Evolutionary conservation across 1,140 invertebrate species (phyloP).

Genomic region (Radopholus similis): DNA sequence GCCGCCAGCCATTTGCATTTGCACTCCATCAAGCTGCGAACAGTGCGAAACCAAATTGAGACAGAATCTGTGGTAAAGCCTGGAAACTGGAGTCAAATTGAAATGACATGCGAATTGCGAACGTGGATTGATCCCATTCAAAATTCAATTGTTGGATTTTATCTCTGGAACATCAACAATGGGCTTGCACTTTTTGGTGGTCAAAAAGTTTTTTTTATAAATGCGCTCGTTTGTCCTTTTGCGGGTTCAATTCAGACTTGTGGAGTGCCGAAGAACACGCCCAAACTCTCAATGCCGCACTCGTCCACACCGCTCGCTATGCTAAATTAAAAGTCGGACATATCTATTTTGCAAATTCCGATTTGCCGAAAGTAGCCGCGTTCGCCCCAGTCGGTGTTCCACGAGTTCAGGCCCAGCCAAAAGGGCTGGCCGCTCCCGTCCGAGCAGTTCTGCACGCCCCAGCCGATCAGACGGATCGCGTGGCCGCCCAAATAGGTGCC

Average conservation of each 20-base stretch:
- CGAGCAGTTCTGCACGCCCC: conserved; percentile 6
- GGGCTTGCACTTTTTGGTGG: neutral
- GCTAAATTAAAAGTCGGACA: too few species aligned
- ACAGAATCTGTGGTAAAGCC: neutral
- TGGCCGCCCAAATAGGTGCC: conserved; percentile 10
- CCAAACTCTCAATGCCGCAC: conserved; percentile 14
- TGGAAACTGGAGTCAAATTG: neutral
- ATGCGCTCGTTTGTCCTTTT: neutral
- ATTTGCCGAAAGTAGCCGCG: neutral
- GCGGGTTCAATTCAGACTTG: neutral
- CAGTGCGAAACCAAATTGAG: neutral
- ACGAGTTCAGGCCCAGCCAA: conserved; percentile 7
- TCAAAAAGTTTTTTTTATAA: neutral
- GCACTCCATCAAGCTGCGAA: neutral
- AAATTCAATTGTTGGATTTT: neutral
- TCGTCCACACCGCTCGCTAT: conserved; percentile 13
- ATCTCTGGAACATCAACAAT: neutral
- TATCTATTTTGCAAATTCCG: too few species aligned
- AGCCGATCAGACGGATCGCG: conserved; percentile 9
- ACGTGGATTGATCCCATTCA: neutral
- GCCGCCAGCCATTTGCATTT: neutral
- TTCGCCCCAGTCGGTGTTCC: conserved; percentile 14
- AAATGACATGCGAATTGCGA: neutral
- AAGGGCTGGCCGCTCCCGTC: conserved; percentile 1
- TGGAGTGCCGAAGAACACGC: conserved; percentile 11